phyloP scores from a whole-genome alignment of 2,888 invertebrate species.

The Sinelater perroti region DNA sequence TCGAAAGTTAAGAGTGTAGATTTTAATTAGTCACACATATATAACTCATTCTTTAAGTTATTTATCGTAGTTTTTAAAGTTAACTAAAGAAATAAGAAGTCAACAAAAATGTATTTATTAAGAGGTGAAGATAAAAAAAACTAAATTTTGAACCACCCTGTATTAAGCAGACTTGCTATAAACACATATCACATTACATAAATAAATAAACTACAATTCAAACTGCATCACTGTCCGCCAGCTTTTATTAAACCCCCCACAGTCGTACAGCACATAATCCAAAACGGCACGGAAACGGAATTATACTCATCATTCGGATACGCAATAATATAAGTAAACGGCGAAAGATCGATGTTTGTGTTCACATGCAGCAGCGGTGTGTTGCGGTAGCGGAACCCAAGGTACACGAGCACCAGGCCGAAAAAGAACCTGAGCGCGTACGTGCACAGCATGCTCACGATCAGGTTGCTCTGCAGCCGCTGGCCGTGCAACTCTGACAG shows the following conservation, averaged over 20 bases:
- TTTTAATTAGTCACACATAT: no score
- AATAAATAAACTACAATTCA: no score
- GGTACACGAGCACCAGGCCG: constrained; percentile 54
- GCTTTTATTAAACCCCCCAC: constrained; percentile 41
- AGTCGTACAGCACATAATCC: constrained; percentile 63
- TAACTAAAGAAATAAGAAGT: no score
- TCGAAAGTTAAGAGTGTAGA: no score
- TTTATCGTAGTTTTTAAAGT: no score
- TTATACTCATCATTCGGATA: constrained; percentile 63
- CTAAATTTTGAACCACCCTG: no score
- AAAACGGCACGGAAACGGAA: constrained; percentile 64
- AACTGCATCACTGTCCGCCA: no score
- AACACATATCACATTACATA: no score
- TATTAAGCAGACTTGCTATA: no score
- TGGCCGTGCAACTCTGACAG: constrained; percentile 56
- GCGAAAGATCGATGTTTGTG: constrained; percentile 60
- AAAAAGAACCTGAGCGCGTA: constrained; percentile 59
- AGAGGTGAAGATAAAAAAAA: no score
- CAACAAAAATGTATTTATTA: no score
- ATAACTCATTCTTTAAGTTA: no score
- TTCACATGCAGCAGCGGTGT: constrained; percentile 61
- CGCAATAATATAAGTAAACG: constrained; percentile 61
- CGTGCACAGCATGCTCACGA: constrained; percentile 47
- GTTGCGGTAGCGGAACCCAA: constrained; percentile 60
- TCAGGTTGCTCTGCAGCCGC: constrained; percentile 42